Evolutionary conservation across 2,888 invertebrate species (phyloP).

Genomic region (Pegoplata infirma): DNA sequence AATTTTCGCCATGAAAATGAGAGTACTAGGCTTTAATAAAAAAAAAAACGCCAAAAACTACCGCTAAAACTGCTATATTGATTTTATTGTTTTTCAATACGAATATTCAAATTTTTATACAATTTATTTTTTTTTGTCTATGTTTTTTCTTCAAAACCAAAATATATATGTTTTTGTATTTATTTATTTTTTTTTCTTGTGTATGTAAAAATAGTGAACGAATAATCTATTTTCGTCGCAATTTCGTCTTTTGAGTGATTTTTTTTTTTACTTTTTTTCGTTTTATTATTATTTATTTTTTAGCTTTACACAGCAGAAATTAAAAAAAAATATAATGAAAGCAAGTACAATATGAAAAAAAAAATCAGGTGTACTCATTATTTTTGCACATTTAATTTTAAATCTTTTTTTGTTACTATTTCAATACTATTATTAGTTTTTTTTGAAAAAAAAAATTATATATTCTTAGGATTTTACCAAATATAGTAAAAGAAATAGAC

Average conservation of each 20-base stretch:
- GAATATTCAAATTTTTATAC: conserved; percentile 8
- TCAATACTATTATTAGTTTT: conserved; percentile 47
- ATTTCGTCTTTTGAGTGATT: conserved; percentile 42
- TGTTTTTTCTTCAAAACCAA: conserved; percentile 26
- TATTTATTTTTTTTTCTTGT: conserved; percentile 32
- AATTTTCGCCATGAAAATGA: too few relatives aligned
- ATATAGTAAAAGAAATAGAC: conserved; percentile 60
- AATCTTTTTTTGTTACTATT: conserved; percentile 26
- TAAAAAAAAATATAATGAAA: neutral
- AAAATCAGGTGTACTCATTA: conserved; percentile 50
- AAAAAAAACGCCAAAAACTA: neutral
- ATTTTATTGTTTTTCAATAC: neutral
- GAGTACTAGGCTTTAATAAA: too few relatives aligned
- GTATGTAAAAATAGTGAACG: conserved; percentile 71
- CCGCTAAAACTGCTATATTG: neutral
- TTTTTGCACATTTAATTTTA: conserved; percentile 40
- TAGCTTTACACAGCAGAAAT: conserved; percentile 30
- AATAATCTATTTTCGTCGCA: conserved; percentile 70
- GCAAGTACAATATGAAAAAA: conserved; percentile 26
- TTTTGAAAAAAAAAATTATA: conserved; percentile 29
- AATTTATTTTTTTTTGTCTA: neutral
- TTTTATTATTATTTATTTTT: conserved; percentile 46
- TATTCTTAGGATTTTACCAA: conserved; percentile 56
- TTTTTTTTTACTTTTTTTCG: conserved; percentile 12
- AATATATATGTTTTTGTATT: conserved; percentile 27